Evolutionary conservation across 2,113 vertebrate genomes (phyloP).

Genomic region (Romanogobio albipinnatus): DNA sequence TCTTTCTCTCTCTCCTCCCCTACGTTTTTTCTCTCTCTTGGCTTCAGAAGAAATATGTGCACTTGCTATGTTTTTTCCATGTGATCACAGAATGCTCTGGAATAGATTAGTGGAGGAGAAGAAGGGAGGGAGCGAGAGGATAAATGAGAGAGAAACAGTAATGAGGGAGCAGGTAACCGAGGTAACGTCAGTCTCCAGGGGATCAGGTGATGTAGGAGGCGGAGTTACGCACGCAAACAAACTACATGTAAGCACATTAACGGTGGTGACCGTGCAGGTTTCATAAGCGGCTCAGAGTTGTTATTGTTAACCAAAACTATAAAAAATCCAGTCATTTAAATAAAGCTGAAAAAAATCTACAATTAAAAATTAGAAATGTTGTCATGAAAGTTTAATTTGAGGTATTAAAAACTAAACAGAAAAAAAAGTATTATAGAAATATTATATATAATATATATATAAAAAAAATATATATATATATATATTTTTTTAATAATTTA

Average conservation of each 20-base stretch:
- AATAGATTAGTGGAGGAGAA: conserved; percentile 76
- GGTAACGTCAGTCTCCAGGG: conserved; percentile 59
- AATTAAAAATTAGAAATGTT: background rate
- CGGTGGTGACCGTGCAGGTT: conserved; percentile 13
- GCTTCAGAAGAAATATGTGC: conserved; percentile 79
- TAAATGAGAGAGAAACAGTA: conserved; percentile 47
- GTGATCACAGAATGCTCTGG: conserved; percentile 81
- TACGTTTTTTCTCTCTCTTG: conserved; percentile 63
- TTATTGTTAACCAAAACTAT: background rate
- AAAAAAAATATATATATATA: too few species aligned
- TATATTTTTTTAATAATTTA: background rate
- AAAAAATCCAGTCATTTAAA: background rate
- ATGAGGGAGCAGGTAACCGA: conserved; percentile 69
- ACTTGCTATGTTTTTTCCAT: conserved; percentile 83
- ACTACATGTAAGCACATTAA: background rate
- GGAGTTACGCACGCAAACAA: background rate
- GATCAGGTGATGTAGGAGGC: conserved; percentile 20
- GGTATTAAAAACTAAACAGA: too few species aligned
- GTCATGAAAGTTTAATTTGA: too few species aligned
- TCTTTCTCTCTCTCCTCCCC: conserved; percentile 38
- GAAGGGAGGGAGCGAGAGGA: conserved; percentile 59
- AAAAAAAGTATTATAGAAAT: too few species aligned
- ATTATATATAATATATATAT: too few species aligned
- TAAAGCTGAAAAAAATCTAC: background rate
- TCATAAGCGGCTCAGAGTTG: background rate